Percentiles rank a stretch among this genome's conserved stretches.
Evolutionary conservation across 2,797 vertebrate species (phyloP).

Genomic region (Adrianichthys oophorus): DNA sequence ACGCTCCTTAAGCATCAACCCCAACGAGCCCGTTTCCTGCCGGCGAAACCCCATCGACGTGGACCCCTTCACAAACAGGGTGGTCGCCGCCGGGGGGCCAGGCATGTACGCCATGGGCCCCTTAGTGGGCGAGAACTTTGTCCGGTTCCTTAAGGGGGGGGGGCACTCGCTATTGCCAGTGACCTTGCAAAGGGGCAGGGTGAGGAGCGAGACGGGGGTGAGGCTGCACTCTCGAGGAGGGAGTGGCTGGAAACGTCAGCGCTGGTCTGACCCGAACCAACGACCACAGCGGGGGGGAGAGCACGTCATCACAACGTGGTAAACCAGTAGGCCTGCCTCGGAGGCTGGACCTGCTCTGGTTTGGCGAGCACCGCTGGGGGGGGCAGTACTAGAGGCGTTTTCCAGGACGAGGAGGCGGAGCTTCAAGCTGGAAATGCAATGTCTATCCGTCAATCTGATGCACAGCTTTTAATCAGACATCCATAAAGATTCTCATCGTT

Average conservation of each 20-base stretch:
- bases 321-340: not conserved
- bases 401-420: no score
- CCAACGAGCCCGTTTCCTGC: conserved; percentile 69
- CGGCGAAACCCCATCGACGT: conserved; percentile 79
- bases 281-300: no score
- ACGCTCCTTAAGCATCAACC: conserved; percentile 47
- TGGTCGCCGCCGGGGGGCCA: conserved; percentile 54
- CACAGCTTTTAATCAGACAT: no score
- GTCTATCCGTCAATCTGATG: no score
- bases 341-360: not conserved
- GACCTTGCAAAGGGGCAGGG: conserved; percentile 57
- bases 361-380: not conserved
- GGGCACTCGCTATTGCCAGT: conserved; percentile 77
- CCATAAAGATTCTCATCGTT: no score
- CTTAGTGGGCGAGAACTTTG: conserved; percentile 83
- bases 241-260: not conserved
- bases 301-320: no score
- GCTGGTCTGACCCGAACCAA: not conserved
- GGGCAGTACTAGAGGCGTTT: no score
- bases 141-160: conserved; percentile 83
- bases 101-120: conserved; percentile 83
- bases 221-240: conserved; percentile 4
- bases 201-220: conserved; percentile 5
- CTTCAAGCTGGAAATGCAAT: no score
- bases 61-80: conserved; percentile 75